Conservation (phyloP, 53 echinoderm and acorn worm genomes). For the Patiria pectinifera region DNA sequence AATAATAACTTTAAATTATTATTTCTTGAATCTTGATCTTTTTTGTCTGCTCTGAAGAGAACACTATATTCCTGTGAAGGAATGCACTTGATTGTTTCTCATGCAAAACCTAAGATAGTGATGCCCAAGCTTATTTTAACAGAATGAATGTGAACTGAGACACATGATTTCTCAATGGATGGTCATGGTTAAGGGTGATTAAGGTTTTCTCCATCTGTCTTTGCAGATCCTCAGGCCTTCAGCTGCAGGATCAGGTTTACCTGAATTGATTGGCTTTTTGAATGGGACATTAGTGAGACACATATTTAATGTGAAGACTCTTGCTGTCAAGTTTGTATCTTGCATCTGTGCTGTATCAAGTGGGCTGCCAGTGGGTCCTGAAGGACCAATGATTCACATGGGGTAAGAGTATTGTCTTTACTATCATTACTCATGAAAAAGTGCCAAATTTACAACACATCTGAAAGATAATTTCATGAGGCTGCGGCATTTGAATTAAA, state of each 20-base stretch:
- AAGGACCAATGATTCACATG: slow-evolving; percentile 99
- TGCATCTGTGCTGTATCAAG: slow-evolving; percentile 98
- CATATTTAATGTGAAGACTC: slow-evolving; percentile 94
- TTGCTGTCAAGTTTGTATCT: slow-evolving; percentile 94
- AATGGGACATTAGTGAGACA: slow-evolving; percentile 91
- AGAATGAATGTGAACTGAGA: background rate
- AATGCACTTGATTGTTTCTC: too few species aligned
- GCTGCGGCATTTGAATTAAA: too few species aligned
- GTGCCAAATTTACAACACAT: background rate
- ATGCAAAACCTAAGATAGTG: too few species aligned
- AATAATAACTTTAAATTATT: too few species aligned
- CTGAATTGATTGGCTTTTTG: slow-evolving; percentile 94
- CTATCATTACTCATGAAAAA: background rate
- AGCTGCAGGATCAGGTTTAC: slow-evolving; percentile 95
- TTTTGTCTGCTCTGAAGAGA: too few species aligned
- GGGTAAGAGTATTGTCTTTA: slow-evolving; percentile 63
- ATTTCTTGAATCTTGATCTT: too few species aligned
- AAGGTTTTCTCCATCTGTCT: background rate
- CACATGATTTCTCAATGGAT: background rate
- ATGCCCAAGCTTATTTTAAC: too few species aligned
- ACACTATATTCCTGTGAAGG: too few species aligned
- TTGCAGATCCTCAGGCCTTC: slow-evolving; percentile 91
- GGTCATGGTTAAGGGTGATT: background rate
- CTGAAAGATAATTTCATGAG: too few species aligned
- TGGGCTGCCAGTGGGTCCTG: slow-evolving; percentile 96